A percentile compares a stretch with the other conserved stretches of the same genome.
Evolutionary conservation across 2,113 vertebrate species (phyloP).

Genomic region (Pteronura brasiliensis): DNA sequence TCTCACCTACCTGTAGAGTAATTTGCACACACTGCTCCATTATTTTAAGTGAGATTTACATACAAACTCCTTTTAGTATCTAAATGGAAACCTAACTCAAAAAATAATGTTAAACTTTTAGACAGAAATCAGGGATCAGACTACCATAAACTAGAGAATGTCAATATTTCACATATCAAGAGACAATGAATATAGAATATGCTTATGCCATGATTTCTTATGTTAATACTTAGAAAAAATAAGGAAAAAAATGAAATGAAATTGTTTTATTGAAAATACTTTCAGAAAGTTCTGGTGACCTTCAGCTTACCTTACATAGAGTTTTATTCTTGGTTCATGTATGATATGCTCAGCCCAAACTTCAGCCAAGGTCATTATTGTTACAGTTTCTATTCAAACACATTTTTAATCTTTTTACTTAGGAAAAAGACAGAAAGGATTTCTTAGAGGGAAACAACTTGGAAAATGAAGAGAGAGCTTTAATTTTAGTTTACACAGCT

Average conservation of each 20-base stretch:
- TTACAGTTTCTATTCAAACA: constrained; percentile 57
- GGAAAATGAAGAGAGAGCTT: constrained; percentile 68
- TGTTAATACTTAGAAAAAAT: background rate
- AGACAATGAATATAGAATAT: background rate
- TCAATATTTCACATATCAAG: constrained; percentile 1
- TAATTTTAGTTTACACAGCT: constrained; percentile 61
- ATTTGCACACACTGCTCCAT: constrained; percentile 4
- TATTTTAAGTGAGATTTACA: background rate
- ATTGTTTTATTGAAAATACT: constrained; percentile 26
- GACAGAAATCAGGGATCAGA: constrained; percentile 24
- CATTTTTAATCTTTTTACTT: constrained; percentile 63
- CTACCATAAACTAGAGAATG: background rate
- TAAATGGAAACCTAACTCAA: background rate
- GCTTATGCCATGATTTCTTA: background rate
- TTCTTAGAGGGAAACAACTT: constrained; percentile 61
- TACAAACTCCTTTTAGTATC: background rate
- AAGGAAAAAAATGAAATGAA: background rate
- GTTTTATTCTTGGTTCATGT: constrained; percentile 22
- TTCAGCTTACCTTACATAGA: constrained; percentile 64
- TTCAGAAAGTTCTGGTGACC: constrained; percentile 46
- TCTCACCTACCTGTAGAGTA: background rate
- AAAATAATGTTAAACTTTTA: constrained; percentile 49
- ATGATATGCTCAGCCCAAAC: constrained; percentile 50
- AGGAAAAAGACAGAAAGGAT: constrained; percentile 58
- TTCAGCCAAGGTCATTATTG: constrained; percentile 63